phyloP scores from a whole-genome alignment of 2,888 invertebrate species.

The Acheta domesticus region DNA sequence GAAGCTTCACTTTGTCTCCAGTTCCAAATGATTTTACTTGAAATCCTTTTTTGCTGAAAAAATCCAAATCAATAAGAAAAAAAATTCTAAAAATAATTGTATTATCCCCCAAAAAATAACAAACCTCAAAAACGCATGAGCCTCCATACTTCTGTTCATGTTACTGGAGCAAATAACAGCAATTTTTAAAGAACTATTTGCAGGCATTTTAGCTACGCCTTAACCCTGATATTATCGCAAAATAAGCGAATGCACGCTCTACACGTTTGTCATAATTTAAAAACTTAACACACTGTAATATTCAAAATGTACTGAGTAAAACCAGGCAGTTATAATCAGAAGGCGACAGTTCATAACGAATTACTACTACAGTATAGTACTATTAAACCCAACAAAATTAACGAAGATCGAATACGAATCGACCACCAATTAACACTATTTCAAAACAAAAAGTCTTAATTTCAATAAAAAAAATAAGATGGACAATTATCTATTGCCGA shows the following conservation, averaged over 20 bases:
- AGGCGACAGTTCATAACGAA: no score
- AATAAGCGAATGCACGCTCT: background rate
- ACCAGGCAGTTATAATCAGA: no score
- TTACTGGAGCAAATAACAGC: constrained; percentile 99
- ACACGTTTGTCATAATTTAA: no score
- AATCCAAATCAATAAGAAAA: background rate
- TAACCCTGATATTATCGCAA: background rate
- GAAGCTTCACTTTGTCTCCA: constrained; percentile 93
- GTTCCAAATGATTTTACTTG: constrained; percentile 92
- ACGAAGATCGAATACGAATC: no score
- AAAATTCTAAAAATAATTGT: background rate
- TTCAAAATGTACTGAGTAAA: no score
- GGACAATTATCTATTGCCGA: no score
- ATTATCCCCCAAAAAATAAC: background rate
- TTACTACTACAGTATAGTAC: no score
- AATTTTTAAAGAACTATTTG: constrained; percentile 57
- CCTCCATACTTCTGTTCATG: constrained; percentile 99
- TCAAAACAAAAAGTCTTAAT: no score
- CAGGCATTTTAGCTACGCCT: constrained; percentile 28
- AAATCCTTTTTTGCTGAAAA: constrained; percentile 87
- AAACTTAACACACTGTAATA: no score
- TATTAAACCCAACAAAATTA: no score
- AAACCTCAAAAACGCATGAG: constrained; percentile 85
- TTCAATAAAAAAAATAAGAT: no score
- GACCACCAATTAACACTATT: no score